phyloP scores from a whole-genome alignment of 2,888 invertebrate species.

The Aphelenchoides bicaudatus region DNA sequence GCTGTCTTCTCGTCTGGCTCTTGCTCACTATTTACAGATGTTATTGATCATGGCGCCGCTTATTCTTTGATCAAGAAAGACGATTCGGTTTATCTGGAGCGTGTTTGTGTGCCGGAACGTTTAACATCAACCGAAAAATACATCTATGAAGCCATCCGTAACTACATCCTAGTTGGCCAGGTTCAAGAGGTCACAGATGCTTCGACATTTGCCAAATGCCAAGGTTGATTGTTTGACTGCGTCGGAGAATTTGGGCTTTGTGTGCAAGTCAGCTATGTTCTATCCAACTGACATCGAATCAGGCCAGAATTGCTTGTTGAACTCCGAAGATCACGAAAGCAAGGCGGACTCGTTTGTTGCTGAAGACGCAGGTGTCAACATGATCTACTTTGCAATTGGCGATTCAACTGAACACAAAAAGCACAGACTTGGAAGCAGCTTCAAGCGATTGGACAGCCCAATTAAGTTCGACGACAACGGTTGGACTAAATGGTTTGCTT shows the following conservation, averaged over 20 bases:
- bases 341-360: slow-evolving; percentile 40
- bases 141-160: slow-evolving; percentile 32
- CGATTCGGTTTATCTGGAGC: slow-evolving; percentile 32
- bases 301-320: slow-evolving; percentile 39
- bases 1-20: slow-evolving; percentile 31
- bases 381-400: slow-evolving; percentile 56
- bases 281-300: slow-evolving; percentile 38
- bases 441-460: neutral
- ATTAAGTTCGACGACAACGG: neutral
- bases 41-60: slow-evolving; percentile 23
- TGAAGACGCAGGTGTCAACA: slow-evolving; percentile 35
- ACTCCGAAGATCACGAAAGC: slow-evolving; percentile 34
- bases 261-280: slow-evolving; percentile 39
- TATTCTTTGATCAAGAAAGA: slow-evolving; percentile 20
- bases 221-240: slow-evolving; percentile 34
- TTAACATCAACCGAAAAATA: slow-evolving; percentile 4
- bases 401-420: neutral
- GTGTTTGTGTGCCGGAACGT: slow-evolving; percentile 33
- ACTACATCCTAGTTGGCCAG: slow-evolving; percentile 41
- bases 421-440: neutral
- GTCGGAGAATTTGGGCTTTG: slow-evolving; percentile 36
- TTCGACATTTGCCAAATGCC: slow-evolving; percentile 32
- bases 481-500: neutral
- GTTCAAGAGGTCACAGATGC: slow-evolving; percentile 45
- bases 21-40: slow-evolving; percentile 28